A percentile compares a stretch with the other conserved stretches of the same genome.
phyloP scores from a whole-genome alignment of 1,140 invertebrate genomes.

The Zaprionus capensis region DNA sequence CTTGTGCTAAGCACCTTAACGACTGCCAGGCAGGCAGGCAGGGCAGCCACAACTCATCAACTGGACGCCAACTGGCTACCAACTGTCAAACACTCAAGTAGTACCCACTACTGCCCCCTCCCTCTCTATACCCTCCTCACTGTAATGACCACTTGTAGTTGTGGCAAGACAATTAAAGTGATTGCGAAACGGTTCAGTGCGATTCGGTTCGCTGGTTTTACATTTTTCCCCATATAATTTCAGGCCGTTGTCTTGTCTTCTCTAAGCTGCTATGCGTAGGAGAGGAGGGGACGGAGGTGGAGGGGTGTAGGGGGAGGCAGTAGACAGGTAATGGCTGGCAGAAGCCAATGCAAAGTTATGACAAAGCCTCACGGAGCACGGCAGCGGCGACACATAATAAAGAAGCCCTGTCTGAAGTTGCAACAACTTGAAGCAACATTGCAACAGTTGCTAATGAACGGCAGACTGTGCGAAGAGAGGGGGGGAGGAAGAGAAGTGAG shows the following conservation, averaged over 20 bases:
- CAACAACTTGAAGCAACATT: conserved; percentile 27
- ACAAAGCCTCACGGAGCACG: conserved; percentile 37
- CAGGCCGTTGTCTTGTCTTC: conserved; percentile 18
- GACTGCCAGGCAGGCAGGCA: conserved; percentile 30
- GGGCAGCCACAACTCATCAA: conserved; percentile 18
- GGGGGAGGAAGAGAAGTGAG: neutral
- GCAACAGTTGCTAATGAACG: conserved; percentile 28
- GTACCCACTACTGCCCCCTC: neutral
- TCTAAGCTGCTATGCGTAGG: conserved; percentile 1
- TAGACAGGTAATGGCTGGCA: conserved; percentile 31
- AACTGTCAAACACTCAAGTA: conserved; percentile 61
- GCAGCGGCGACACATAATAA: conserved; percentile 36
- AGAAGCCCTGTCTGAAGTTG: conserved; percentile 32
- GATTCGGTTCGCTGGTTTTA: conserved; percentile 46
- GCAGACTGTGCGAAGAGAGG: neutral
- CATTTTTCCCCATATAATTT: conserved; percentile 47
- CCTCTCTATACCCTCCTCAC: neutral
- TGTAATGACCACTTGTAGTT: conserved; percentile 66
- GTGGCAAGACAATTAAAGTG: conserved; percentile 70
- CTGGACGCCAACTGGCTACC: conserved; percentile 25
- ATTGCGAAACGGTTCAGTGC: conserved; percentile 45
- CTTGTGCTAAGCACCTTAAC: conserved; percentile 73
- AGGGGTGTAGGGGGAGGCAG: no score
- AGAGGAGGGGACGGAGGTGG: neutral
- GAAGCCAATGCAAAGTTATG: conserved; percentile 70